phyloP scores from a whole-genome alignment of 2,113 vertebrate genomes.

The Carlito syrichta region DNA sequence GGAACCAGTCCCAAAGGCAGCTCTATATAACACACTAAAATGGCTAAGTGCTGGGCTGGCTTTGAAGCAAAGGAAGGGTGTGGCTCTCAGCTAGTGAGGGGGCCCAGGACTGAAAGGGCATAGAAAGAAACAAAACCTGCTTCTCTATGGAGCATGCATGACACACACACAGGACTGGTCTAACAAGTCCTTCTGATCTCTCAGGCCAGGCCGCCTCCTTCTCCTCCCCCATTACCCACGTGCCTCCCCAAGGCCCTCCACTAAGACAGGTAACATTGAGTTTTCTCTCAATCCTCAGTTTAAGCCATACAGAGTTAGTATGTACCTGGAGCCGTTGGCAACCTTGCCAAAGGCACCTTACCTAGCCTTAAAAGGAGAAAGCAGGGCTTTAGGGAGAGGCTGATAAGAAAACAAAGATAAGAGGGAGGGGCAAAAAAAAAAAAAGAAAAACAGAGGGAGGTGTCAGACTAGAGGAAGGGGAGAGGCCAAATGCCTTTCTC shows the following conservation, averaged over 20 bases:
- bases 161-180: slow-evolving; percentile 63
- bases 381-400: slow-evolving; percentile 40
- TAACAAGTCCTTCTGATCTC: slow-evolving; percentile 72
- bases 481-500: slow-evolving; percentile 50
- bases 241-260: slow-evolving; percentile 41
- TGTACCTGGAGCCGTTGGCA: slow-evolving; percentile 60
- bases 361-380: slow-evolving; percentile 78
- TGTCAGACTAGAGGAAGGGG: neutral
- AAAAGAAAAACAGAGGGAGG: slow-evolving; percentile 20
- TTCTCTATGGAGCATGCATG: slow-evolving; percentile 1
- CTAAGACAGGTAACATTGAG: slow-evolving; percentile 21
- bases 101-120: slow-evolving; percentile 37
- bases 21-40: neutral
- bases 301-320: slow-evolving; percentile 45
- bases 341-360: neutral
- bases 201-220: slow-evolving; percentile 52
- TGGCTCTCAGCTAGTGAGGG: neutral
- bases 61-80: slow-evolving; percentile 57
- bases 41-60: neutral
- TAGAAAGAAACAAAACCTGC: slow-evolving; percentile 66
- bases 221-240: slow-evolving; percentile 50
- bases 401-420: slow-evolving; percentile 75
- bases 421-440: slow-evolving; percentile 63
- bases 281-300: slow-evolving; percentile 1
- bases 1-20: no score